Evolutionary conservation across 2,797 vertebrate species (phyloP).

Genomic region (Anabas testudineus): DNA sequence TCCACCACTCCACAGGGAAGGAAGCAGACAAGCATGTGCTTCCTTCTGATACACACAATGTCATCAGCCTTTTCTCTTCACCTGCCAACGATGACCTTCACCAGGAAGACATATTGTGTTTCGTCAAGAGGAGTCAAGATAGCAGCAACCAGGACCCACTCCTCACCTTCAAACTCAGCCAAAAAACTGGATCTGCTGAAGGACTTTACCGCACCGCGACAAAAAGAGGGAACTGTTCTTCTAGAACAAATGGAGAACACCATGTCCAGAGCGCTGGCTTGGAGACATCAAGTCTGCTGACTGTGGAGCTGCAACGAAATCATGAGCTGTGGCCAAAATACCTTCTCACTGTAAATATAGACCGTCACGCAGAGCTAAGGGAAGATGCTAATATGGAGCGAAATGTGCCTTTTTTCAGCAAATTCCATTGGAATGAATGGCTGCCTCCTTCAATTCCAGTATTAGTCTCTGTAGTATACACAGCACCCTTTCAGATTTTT

Average conservation of each 20-base stretch:
- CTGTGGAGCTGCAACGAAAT: too few species aligned
- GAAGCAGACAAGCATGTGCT: slow-evolving; percentile 5
- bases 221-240: too few species aligned
- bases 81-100: background rate
- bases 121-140: too few species aligned
- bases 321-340: background rate
- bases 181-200: background rate
- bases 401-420: slow-evolving; percentile 7
- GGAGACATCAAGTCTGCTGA: too few species aligned
- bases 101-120: background rate
- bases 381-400: background rate
- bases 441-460: background rate
- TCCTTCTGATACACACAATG: slow-evolving; percentile 2
- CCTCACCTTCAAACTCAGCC: background rate
- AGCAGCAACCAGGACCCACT: background rate
- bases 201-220: too few species aligned
- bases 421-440: background rate
- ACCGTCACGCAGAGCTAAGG: background rate
- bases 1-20: background rate
- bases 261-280: too few species aligned
- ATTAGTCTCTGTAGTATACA: background rate
- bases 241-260: too few species aligned
- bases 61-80: background rate
- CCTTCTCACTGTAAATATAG: background rate
- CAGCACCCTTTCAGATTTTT: background rate